These are phyloP conservation scores for Phortica okadai DNA, from an alignment of 2,888 invertebrate species.

Conservation along the genomic window DNA sequence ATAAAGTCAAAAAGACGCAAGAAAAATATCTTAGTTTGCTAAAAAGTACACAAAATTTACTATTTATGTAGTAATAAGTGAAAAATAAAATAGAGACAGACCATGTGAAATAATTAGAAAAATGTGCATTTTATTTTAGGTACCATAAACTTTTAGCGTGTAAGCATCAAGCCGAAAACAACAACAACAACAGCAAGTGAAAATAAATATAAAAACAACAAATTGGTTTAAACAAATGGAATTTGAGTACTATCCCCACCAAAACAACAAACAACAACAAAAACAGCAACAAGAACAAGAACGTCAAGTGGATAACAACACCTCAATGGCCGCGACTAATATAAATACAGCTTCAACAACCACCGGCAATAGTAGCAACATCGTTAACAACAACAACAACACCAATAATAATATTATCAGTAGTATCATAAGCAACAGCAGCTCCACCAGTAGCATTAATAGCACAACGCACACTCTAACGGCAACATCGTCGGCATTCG, in stretches of 20 bases:
- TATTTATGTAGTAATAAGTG: not conserved
- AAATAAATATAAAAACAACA: slow-evolving; percentile 6
- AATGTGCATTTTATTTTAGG: slow-evolving; percentile 32
- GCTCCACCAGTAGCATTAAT: slow-evolving; percentile 48
- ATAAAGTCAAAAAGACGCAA: slow-evolving; percentile 52
- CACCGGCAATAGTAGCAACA: slow-evolving; percentile 44
- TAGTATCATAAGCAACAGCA: slow-evolving; percentile 44
- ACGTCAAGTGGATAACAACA: slow-evolving; percentile 30
- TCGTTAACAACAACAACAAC: slow-evolving; percentile 28
- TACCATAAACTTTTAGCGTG: slow-evolving; percentile 18
- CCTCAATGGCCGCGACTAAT: slow-evolving; percentile 70
- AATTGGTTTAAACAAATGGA: slow-evolving; percentile 11
- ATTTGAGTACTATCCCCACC: slow-evolving; percentile 44
- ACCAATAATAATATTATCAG: slow-evolving; percentile 44
- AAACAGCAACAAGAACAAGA: slow-evolving; percentile 48
- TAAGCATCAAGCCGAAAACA: slow-evolving; percentile 30
- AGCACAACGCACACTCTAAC: slow-evolving; percentile 64
- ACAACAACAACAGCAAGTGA: slow-evolving; percentile 12
- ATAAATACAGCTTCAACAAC: slow-evolving; percentile 58
- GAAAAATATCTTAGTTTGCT: slow-evolving; percentile 47
- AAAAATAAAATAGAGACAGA: not conserved
- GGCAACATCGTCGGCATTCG: not conserved
- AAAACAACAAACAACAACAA: slow-evolving; percentile 42
- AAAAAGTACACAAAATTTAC: slow-evolving; percentile 5
- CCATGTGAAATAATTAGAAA: not conserved